A percentile compares a stretch with the other conserved stretches of the same genome.
Conservation (phyloP, 2,888 invertebrate species). For the Rhamnusium bicolor region DNA sequence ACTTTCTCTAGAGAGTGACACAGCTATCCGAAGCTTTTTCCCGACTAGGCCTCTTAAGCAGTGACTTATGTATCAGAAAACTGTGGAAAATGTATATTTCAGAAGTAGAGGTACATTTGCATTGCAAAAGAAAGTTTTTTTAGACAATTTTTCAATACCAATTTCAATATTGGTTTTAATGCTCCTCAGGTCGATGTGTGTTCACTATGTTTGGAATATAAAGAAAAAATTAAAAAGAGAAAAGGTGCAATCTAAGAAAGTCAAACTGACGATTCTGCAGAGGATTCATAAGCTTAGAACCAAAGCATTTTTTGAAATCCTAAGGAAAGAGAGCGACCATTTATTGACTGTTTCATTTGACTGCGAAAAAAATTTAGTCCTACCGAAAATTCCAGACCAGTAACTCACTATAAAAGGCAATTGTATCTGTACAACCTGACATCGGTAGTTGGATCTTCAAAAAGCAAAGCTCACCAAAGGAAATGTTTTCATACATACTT, state of each 20-base stretch:
- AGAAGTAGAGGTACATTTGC: neutral
- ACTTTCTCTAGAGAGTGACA: no score
- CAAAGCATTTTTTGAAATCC: slow-evolving; percentile 16
- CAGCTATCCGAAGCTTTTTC: no score
- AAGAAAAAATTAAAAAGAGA: slow-evolving; percentile 52
- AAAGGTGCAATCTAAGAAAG: slow-evolving; percentile 44
- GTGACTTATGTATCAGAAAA: slow-evolving; percentile 12
- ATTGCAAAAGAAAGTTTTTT: slow-evolving; percentile 4
- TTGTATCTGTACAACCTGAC: slow-evolving; percentile 18
- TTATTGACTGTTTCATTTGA: neutral
- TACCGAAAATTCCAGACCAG: slow-evolving; percentile 1
- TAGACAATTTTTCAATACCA: slow-evolving; percentile 17
- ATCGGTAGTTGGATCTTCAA: neutral
- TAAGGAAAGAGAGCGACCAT: neutral
- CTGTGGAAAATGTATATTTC: neutral
- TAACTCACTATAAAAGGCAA: slow-evolving; percentile 11
- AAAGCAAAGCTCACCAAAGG: neutral
- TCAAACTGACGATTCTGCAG: slow-evolving; percentile 40
- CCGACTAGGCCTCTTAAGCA: no score
- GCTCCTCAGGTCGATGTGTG: no score
- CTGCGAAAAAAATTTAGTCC: no score
- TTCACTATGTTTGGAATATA: slow-evolving; percentile 52
- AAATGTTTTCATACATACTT: no score
- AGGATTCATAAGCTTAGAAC: slow-evolving; percentile 3
- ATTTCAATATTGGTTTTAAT: no score